Base-by-base conservation (phyloP, 1,140 invertebrate genomes). In the Tribolium madens region DNA sequence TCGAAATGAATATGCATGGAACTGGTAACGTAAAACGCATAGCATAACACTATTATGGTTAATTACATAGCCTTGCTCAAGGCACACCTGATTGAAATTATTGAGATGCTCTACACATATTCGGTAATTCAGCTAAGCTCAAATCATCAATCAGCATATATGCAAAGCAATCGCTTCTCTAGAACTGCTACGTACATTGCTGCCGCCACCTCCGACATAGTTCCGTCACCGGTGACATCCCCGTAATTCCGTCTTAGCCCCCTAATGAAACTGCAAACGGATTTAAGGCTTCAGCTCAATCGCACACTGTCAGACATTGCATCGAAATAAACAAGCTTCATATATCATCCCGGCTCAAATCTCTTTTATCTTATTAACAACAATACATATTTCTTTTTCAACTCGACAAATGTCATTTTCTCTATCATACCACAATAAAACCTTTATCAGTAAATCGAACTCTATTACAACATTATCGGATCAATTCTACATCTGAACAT, bases 111-210 rank as follows among this genome's bases (percentile, higher is more conserved):
- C 15, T n/a, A 14, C 26, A 52, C 46, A 72, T 72, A 52, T 72
- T 50, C 26, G 42, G 17, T 50, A n/a, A 72, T 50, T 72, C 14
- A 52, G n/a, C 46, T 71, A 72, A 72, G 46, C 46, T 48, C 70
- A 14, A 72, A 31, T 50, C 70, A 72, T 72, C 70, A 72, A 72
- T 50, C 70, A 72, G 70, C 47, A 26, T 48, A 71, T 71, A 72
- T 72, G 46, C 70, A 72, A 72, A 72, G 50, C 70, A 72, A 33
- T 72, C 50, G 69, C 18, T 71, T 71, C 69, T 64, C 21, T 42
- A 26, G 57, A 64, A 33, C 57, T 33, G 26, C 21, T 64, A 18
- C 17, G 15, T 57, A 21, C 52, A 21, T 14, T 31, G 57, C 57
- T 31, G 57, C 57, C n/a, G 57, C 26, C 26, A 64, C 57, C 57